Conservation (phyloP, 2,113 vertebrate genomes). For the Labrus mixtus region DNA sequence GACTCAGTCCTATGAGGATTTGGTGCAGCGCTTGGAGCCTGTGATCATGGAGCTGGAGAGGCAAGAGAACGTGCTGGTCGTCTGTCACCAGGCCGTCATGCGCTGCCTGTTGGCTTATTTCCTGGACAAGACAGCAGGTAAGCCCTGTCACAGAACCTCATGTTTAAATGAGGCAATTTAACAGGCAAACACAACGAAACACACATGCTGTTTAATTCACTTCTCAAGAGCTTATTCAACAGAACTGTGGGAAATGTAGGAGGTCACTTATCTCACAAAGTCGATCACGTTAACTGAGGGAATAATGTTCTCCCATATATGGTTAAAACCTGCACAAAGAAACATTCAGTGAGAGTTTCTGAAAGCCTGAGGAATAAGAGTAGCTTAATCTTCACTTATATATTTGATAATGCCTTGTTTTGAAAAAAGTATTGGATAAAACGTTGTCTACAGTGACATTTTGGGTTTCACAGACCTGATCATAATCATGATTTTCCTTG, state of each 20-base stretch:
- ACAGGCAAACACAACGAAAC: too few species aligned
- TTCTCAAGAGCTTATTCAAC: neutral
- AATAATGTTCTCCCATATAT: too few species aligned
- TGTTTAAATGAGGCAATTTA: neutral
- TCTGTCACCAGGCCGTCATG: conserved; percentile 99
- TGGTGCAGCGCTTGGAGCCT: conserved; percentile 96
- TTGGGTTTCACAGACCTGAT: conserved; percentile 11
- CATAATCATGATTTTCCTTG: neutral
- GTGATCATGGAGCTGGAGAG: conserved; percentile 99
- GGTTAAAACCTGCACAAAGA: too few species aligned
- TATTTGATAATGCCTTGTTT: neutral
- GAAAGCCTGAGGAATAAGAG: neutral
- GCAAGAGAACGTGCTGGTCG: conserved; percentile 96
- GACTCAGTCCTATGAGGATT: conserved; percentile 95
- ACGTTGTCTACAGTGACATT: conserved; percentile 1
- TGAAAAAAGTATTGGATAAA: neutral
- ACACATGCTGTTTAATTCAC: neutral
- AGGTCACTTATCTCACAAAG: neutral
- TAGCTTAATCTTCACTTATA: neutral
- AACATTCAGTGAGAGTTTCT: too few species aligned
- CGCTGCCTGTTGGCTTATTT: conserved; percentile 97
- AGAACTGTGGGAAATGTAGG: too few species aligned
- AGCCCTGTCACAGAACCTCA: neutral
- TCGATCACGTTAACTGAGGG: neutral
- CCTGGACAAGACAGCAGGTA: conserved; percentile 96